Percentiles rank a stretch among this genome's conserved stretches.
These are phyloP conservation scores for Scrobipalpa costella DNA, from an alignment of 2,888 invertebrate genomes.

Conservation along the genomic window DNA sequence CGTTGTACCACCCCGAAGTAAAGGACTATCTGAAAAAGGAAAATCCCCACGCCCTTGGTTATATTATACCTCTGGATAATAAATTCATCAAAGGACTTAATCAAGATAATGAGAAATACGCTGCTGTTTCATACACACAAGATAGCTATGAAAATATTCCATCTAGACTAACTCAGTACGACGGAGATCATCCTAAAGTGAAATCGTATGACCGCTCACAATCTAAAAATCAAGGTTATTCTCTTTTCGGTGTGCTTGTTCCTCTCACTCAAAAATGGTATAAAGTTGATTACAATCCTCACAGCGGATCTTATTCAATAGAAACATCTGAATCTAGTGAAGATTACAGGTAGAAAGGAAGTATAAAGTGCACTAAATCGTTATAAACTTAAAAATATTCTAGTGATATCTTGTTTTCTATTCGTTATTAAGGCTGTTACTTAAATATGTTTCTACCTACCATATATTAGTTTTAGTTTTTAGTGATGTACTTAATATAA, in stretches of 20 bases:
- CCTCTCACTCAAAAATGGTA: slow-evolving; percentile 44
- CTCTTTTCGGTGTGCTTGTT: slow-evolving; percentile 41
- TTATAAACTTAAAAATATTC: neutral
- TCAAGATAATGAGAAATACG: slow-evolving; percentile 36
- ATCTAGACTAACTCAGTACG: neutral
- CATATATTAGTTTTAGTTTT: too few relatives aligned
- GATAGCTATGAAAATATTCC: neutral
- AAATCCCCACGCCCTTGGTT: slow-evolving; percentile 28
- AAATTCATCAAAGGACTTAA: slow-evolving; percentile 37
- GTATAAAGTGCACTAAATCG: neutral
- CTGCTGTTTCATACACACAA: slow-evolving; percentile 30
- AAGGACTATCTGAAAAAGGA: slow-evolving; percentile 1
- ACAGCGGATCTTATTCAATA: slow-evolving; percentile 25
- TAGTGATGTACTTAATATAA: too few relatives aligned
- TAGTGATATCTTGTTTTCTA: too few relatives aligned
- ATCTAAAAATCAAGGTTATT: slow-evolving; percentile 33
- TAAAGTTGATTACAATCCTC: slow-evolving; percentile 34
- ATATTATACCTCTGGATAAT: slow-evolving; percentile 31
- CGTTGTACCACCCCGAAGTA: slow-evolving; percentile 35
- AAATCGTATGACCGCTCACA: neutral
- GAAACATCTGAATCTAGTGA: slow-evolving; percentile 22
- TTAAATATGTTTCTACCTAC: too few relatives aligned
- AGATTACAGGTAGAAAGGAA: slow-evolving; percentile 22
- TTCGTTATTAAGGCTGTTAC: too few relatives aligned
- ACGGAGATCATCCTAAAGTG: neutral